Evolutionary conservation across 2,888 invertebrate genomes (phyloP), one percentile per base, ranked within the genome.

Genomic region (Emmelina monodactyla): DNA sequence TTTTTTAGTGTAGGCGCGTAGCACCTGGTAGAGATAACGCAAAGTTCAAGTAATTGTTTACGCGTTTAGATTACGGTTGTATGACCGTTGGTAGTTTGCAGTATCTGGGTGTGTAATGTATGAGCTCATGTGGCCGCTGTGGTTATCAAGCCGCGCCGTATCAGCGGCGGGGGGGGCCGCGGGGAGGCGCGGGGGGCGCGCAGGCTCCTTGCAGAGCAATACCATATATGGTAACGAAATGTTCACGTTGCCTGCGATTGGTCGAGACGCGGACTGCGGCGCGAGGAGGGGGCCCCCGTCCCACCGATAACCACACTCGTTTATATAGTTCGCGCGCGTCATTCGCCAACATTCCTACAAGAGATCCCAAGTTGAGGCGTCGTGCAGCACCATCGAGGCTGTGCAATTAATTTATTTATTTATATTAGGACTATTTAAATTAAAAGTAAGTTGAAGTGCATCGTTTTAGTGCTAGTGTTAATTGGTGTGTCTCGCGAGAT

Each of bases 161-260:
- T 63, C 63, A 59, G 51, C 45, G 50, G 47, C 47, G 53, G 53
- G 42, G 45, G 44, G 52, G 47, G 46, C 43, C 37, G 58, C 44
- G 57, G 46, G 56, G 55, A 44, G 49, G 43, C 54, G 47, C 52
- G 53, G 62, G 63, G 55, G 53, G 50, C 63, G 72, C 80, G 75
- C 64, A 71, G 68, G 57, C 82, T 79, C 83, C 79, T 76, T 82
- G 75, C 83, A 83, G 82, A 83, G 83, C 55, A 69, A 64, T 65
- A 63, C 65, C 71, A 66, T 62, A 70, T 73, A 73, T 72, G 73
- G 73, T 58, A 62, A 68, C 69, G 65, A 72, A 66, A 64, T n/a
- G 58, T 58, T 63, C 69, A 58, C 52, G 57, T 59, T 84, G 82
- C 75, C 76, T 73, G 69, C 82, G 73, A 87, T 87, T 87, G 87